Evolutionary conservation across 2,113 vertebrate species (phyloP).

Genomic region (Oreochromis tanganicae): DNA sequence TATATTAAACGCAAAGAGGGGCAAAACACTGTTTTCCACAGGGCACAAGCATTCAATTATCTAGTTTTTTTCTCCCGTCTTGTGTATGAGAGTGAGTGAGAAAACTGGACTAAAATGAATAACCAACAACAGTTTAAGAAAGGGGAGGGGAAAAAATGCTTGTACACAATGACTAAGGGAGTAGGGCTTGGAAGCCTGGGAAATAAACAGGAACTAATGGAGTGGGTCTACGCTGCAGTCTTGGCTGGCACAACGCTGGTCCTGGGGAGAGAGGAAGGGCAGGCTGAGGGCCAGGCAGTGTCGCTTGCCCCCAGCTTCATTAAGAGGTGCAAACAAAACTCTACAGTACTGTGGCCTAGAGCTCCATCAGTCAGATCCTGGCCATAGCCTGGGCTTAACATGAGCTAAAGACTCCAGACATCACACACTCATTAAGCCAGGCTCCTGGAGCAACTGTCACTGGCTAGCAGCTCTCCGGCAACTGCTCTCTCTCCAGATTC

Average conservation of each 20-base stretch:
- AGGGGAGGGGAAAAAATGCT: constrained; percentile 8
- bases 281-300: constrained; percentile 63
- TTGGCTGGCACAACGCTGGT: constrained; percentile 53
- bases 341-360: constrained; percentile 30
- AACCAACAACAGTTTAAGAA: constrained; percentile 61
- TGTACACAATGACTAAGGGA: constrained; percentile 48
- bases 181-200: constrained; percentile 49
- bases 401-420: constrained; percentile 69
- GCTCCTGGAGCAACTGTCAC: constrained; percentile 74
- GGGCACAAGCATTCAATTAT: constrained; percentile 84
- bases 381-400: constrained; percentile 54
- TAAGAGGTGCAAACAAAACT: constrained; percentile 66
- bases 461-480: constrained; percentile 45
- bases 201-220: constrained; percentile 71
- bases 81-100: constrained; percentile 70
- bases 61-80: constrained; percentile 71
- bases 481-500: constrained; percentile 58
- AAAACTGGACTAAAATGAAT: constrained; percentile 70
- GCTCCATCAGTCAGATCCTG: constrained; percentile 65
- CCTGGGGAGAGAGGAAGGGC: constrained; percentile 57
- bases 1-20: constrained; percentile 80
- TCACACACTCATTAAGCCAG: constrained; percentile 66
- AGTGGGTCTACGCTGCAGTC: constrained; percentile 61
- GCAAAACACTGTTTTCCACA: constrained; percentile 73
- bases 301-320: constrained; percentile 50